These are phyloP conservation scores for Misgurnus mizolepis DNA, from an alignment of 2,113 vertebrate genomes.

Conservation along the genomic window DNA sequence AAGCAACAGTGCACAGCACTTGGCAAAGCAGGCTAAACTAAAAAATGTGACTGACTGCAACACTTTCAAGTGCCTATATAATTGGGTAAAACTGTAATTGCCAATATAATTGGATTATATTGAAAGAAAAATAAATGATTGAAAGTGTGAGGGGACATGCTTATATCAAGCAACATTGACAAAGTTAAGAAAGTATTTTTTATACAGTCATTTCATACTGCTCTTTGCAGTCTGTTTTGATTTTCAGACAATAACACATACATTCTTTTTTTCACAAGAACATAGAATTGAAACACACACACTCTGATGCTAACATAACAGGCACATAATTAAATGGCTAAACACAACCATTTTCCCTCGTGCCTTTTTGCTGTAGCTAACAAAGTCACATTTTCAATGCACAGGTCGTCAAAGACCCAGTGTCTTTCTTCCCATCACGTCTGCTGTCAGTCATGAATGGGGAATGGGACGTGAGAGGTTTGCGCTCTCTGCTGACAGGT, in stretches of 20 bases:
- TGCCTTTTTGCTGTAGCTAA: background rate
- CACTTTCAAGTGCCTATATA: no score
- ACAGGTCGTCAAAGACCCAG: background rate
- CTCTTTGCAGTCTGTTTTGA: background rate
- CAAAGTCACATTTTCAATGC: background rate
- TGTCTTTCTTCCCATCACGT: background rate
- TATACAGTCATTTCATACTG: background rate
- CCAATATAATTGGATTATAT: no score
- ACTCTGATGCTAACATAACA: background rate
- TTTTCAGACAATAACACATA: background rate
- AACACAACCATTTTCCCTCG: background rate
- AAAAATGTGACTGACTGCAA: background rate
- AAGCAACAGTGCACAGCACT: background rate
- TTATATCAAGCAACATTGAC: no score
- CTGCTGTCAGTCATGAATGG: conserved; percentile 10
- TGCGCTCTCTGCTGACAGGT: conserved; percentile 25
- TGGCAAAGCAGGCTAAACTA: background rate
- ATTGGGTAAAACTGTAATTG: no score
- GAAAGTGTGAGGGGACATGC: no score
- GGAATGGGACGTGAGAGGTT: conserved; percentile 21
- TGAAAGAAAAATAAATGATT: no score
- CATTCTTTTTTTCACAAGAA: background rate
- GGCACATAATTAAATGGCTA: background rate
- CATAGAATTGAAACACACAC: background rate
- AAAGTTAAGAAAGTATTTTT: no score